Percentiles rank a stretch among this genome's conserved stretches.
phyloP scores from a whole-genome alignment of 2,113 vertebrate genomes.

The Hymenochirus boettgeri region DNA sequence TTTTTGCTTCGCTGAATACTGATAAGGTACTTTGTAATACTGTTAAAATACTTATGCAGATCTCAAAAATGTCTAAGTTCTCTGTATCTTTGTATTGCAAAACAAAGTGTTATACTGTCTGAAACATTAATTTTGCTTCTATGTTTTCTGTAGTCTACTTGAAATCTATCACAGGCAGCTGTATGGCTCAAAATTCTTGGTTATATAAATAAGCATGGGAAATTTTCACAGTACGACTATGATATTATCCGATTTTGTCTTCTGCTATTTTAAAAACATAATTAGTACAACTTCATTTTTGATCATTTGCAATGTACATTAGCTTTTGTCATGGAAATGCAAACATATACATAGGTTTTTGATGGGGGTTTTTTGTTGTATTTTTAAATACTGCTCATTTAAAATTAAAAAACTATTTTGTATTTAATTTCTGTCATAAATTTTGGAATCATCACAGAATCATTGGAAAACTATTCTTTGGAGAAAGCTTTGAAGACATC shows the following conservation, averaged over 20 bases:
- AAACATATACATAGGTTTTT: slow-evolving; percentile 51
- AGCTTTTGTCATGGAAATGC: slow-evolving; percentile 22
- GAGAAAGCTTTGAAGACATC: slow-evolving; percentile 46
- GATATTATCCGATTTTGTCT: slow-evolving; percentile 8
- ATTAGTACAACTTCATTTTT: slow-evolving; percentile 33
- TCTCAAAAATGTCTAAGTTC: slow-evolving; percentile 21
- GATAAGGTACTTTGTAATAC: slow-evolving; percentile 55
- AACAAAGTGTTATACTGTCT: no score
- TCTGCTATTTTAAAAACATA: slow-evolving; percentile 20
- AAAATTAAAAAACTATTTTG: neutral
- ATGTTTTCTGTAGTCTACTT: no score
- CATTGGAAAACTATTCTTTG: slow-evolving; percentile 49
- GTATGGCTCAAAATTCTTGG: slow-evolving; percentile 54
- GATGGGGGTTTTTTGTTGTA: neutral
- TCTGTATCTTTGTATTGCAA: no score
- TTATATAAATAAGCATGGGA: slow-evolving; percentile 43
- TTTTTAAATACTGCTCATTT: slow-evolving; percentile 61
- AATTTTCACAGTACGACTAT: slow-evolving; percentile 65
- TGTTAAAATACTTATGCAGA: slow-evolving; percentile 45
- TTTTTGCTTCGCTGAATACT: slow-evolving; percentile 57
- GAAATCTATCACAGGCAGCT: no score
- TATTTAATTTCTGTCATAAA: slow-evolving; percentile 50
- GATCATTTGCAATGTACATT: slow-evolving; percentile 29
- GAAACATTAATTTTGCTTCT: no score
- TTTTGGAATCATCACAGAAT: slow-evolving; percentile 50